These are phyloP conservation scores for Pseudomyrmex dendroicus DNA, from an alignment of 1,140 invertebrate genomes.

Conservation along the genomic window DNA sequence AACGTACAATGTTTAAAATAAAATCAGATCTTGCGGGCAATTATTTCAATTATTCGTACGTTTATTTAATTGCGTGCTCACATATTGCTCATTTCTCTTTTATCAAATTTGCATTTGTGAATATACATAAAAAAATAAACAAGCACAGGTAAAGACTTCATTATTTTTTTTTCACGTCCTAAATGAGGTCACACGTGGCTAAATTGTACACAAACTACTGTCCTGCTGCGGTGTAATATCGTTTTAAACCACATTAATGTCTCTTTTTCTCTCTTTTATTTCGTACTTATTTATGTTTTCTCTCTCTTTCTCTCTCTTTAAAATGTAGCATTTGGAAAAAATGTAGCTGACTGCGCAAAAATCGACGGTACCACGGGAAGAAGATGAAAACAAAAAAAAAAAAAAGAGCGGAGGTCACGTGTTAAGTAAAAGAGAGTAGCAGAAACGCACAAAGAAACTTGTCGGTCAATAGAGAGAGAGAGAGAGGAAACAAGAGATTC, in stretches of 20 bases:
- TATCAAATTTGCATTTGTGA: too few species aligned
- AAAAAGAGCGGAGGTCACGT: not conserved
- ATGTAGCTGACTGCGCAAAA: conserved; percentile 14
- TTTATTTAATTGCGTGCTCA: not conserved
- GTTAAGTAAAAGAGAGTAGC: not conserved
- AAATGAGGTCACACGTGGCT: too few species aligned
- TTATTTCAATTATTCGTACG: conserved; percentile 3
- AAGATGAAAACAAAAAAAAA: not conserved
- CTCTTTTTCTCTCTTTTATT: not conserved
- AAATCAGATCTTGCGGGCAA: not conserved
- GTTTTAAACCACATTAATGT: not conserved
- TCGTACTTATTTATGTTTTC: not conserved
- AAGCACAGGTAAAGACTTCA: too few species aligned
- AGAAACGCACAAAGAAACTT: conserved; percentile 11
- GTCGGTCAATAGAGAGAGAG: not conserved
- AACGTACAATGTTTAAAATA: not conserved
- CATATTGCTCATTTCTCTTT: too few species aligned
- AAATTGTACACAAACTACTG: too few species aligned
- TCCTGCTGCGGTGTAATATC: too few species aligned
- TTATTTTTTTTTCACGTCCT: too few species aligned
- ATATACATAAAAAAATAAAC: too few species aligned
- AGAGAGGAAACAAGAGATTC: not conserved
- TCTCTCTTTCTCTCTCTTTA: not conserved
- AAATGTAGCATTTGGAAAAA: conserved; percentile 26
- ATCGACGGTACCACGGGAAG: conserved; percentile 39